phyloP scores from a whole-genome alignment of 1,140 invertebrate genomes.

The Yoshiicerus persimilis region DNA sequence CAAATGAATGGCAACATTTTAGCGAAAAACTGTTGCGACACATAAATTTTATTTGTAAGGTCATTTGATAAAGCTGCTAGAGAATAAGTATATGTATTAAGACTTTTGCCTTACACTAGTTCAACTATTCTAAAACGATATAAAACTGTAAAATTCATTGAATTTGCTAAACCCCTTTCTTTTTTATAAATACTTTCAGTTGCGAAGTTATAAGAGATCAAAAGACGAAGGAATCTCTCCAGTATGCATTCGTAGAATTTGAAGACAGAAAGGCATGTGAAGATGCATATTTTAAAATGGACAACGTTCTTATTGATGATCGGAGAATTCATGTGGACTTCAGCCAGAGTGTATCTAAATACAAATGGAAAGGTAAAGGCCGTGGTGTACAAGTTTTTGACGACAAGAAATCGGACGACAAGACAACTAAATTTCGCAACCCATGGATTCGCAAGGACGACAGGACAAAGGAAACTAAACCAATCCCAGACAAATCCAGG shows the following conservation, averaged over 20 bases:
- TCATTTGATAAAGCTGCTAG: too few species aligned
- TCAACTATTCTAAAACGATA: not conserved
- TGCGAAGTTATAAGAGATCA: constrained; percentile 98
- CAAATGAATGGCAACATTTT: too few species aligned
- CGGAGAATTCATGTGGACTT: constrained; percentile 99
- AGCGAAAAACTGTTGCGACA: too few species aligned
- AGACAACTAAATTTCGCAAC: not conserved
- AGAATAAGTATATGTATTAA: too few species aligned
- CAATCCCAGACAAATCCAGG: not conserved
- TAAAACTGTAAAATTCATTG: constrained; percentile 24
- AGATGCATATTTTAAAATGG: constrained; percentile 99
- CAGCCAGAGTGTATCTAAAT: constrained; percentile 95
- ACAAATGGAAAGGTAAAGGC: constrained; percentile 81
- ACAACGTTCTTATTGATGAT: constrained; percentile 99
- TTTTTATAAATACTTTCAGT: constrained; percentile 54
- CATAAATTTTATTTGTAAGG: too few species aligned
- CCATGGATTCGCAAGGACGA: not conserved
- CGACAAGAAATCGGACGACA: not conserved
- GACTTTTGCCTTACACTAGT: too few species aligned
- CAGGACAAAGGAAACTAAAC: not conserved
- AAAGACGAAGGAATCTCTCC: constrained; percentile 89
- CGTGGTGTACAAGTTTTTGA: constrained; percentile 42
- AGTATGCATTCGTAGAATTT: constrained; percentile 99
- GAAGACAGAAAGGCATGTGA: constrained; percentile 78
- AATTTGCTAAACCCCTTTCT: not conserved